Evolutionary conservation across 2,797 vertebrate genomes (phyloP).

Genomic region (Catamblyrhynchus diadema): DNA sequence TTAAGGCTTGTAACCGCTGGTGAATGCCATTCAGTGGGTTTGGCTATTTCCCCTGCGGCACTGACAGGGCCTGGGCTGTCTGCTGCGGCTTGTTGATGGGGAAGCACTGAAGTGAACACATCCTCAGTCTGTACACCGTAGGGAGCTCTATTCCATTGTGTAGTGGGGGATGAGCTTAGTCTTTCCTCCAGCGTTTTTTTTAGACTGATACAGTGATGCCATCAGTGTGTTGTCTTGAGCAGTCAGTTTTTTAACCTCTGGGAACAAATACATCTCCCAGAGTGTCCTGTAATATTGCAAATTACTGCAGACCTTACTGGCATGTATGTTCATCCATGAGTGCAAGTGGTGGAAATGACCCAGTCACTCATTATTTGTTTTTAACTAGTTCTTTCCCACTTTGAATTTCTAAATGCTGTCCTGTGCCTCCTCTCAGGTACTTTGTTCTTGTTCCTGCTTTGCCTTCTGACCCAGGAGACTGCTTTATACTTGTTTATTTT

Average conservation of each 20-base stretch:
- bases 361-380: not conserved
- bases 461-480: not conserved
- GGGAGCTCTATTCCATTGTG: not conserved
- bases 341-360: not conserved
- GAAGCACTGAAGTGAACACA: not conserved
- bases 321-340: not conserved
- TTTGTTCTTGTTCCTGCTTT: not conserved
- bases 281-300: not conserved
- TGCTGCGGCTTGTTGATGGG: not conserved
- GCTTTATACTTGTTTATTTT: not conserved
- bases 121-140: not conserved
- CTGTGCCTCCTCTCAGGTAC: not conserved
- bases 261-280: not conserved
- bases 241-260: not conserved
- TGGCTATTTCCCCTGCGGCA: not conserved
- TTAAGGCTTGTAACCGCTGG: not conserved
- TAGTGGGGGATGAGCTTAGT: not conserved
- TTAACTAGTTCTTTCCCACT: not conserved
- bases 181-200: not conserved
- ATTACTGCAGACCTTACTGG: not conserved
- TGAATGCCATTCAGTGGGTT: not conserved
- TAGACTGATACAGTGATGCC: not conserved
- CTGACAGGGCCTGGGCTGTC: not conserved
- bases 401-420: not conserved
- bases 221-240: fast-evolving